A percentile compares a stretch with the other conserved stretches of the same genome.
phyloP scores from a whole-genome alignment of 2,113 vertebrate species.

The Hypomesus transpacificus region DNA sequence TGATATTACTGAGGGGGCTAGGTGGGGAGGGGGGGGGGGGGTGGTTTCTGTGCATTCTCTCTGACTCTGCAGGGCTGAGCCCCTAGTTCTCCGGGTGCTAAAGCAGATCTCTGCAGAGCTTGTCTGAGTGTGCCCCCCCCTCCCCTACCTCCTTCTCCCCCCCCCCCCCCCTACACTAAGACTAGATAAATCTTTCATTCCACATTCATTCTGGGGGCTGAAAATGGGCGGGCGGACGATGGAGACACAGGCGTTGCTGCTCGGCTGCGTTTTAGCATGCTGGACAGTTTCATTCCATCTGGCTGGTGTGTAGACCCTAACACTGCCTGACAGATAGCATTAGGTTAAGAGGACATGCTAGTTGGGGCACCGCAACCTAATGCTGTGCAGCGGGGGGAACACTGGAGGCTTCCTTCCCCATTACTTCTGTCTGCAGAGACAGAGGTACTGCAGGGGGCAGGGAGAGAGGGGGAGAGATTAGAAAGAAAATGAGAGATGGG shows the following conservation, averaged over 20 bases:
- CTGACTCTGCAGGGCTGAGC: not conserved
- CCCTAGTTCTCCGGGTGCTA: not conserved
- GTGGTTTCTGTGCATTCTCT: not conserved
- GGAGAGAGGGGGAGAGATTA: not conserved
- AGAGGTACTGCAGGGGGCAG: not conserved
- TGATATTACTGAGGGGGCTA: not conserved
- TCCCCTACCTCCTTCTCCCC: too few species aligned
- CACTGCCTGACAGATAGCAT: conserved; percentile 2
- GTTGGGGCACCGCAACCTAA: not conserved
- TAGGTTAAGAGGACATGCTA: conserved; percentile 2
- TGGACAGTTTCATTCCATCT: conserved; percentile 31
- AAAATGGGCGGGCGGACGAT: conserved; percentile 17
- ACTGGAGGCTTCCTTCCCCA: not conserved
- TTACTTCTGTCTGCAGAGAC: not conserved
- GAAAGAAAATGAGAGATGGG: not conserved
- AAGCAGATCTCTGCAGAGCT: conserved; percentile 33
- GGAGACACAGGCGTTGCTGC: conserved; percentile 13
- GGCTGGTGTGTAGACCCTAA: conserved; percentile 4
- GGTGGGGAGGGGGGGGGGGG: not conserved
- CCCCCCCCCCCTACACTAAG: conserved; percentile 12
- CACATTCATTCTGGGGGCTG: conserved; percentile 47
- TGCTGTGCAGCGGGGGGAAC: conserved; percentile 22
- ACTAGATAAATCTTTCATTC: conserved; percentile 60
- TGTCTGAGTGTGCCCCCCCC: not conserved
- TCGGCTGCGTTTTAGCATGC: conserved; percentile 24